Evolutionary conservation across 2,888 invertebrate genomes (phyloP).

Genomic region (Helleia helle): DNA sequence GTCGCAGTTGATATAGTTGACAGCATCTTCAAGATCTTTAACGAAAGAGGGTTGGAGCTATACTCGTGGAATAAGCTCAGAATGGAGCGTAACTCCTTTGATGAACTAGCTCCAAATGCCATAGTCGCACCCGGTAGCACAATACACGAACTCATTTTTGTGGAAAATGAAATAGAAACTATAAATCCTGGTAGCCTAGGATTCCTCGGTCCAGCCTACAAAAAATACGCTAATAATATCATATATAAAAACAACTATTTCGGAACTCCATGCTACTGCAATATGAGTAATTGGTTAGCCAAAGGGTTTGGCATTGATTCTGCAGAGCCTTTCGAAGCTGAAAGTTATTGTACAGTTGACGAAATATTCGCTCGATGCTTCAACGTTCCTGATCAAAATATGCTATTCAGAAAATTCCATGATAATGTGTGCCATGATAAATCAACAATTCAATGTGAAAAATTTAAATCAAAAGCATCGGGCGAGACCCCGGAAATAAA

Average conservation of each 20-base stretch:
- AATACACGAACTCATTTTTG: conserved; percentile 74
- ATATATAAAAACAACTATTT: conserved; percentile 77
- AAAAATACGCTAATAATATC: conserved; percentile 46
- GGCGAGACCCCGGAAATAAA: conserved; percentile 45
- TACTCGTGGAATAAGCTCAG: conserved; percentile 77
- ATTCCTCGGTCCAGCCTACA: conserved; percentile 71
- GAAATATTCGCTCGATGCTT: conserved; percentile 76
- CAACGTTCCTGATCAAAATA: conserved; percentile 76
- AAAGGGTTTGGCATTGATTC: conserved; percentile 51
- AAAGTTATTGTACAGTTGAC: conserved; percentile 78
- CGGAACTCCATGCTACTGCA: conserved; percentile 77
- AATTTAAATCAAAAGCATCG: conserved; percentile 48
- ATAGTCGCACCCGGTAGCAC: conserved; percentile 60
- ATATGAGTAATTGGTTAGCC: conserved; percentile 73
- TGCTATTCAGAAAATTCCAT: conserved; percentile 76
- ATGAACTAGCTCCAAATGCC: conserved; percentile 68
- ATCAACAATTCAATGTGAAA: conserved; percentile 72
- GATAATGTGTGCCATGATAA: conserved; percentile 71
- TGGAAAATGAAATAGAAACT: conserved; percentile 57
- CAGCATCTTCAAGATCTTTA: conserved; percentile 75
- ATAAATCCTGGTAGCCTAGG: conserved; percentile 67
- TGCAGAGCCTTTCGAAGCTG: conserved; percentile 50
- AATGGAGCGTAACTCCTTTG: conserved; percentile 79
- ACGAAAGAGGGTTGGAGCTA: conserved; percentile 75
- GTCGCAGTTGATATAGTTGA: conserved; percentile 74